phyloP scores from a whole-genome alignment of 1,140 invertebrate genomes.

The Andrena cerasifolii region DNA sequence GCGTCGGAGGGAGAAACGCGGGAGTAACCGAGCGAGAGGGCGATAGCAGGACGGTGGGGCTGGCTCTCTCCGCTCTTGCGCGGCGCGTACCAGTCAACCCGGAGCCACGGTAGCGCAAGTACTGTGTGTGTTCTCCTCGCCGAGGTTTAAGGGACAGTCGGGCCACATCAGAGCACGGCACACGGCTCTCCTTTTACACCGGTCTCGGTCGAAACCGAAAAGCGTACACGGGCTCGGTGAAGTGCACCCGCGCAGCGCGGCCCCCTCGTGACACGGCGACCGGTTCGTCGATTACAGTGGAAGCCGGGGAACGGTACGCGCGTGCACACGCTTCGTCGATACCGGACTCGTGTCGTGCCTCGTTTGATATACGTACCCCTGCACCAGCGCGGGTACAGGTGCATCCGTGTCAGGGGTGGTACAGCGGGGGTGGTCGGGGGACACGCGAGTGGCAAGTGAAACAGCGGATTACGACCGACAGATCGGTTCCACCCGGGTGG shows the following conservation, averaged over 20 bases:
- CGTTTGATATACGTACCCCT: too few species aligned
- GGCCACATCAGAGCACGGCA: conserved; percentile 13
- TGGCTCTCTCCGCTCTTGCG: conserved; percentile 80
- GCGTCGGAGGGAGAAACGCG: conserved; percentile 31
- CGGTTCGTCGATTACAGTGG: too few species aligned
- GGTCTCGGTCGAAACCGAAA: conserved; percentile 46
- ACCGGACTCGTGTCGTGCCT: too few species aligned
- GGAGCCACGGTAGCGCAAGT: conserved; percentile 80
- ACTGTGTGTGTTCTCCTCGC: conserved; percentile 62
- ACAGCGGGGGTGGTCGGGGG: too few species aligned
- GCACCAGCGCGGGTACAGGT: too few species aligned
- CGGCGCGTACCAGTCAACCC: conserved; percentile 80
- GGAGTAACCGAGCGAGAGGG: conserved; percentile 57
- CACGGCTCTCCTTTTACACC: conserved; percentile 36
- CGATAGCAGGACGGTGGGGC: conserved; percentile 68
- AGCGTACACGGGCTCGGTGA: neutral
- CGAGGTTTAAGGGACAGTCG: conserved; percentile 57
- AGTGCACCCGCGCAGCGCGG: conserved; percentile 23
- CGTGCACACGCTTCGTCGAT: too few species aligned
- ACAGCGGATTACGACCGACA: too few species aligned
- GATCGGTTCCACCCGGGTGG: conserved; percentile 12
- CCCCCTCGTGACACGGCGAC: neutral
- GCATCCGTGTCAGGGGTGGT: too few species aligned
- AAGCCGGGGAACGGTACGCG: too few species aligned
- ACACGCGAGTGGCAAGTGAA: neutral